phyloP scores from a whole-genome alignment of 2,113 vertebrate genomes.

The Thinocorus orbignyianus region DNA sequence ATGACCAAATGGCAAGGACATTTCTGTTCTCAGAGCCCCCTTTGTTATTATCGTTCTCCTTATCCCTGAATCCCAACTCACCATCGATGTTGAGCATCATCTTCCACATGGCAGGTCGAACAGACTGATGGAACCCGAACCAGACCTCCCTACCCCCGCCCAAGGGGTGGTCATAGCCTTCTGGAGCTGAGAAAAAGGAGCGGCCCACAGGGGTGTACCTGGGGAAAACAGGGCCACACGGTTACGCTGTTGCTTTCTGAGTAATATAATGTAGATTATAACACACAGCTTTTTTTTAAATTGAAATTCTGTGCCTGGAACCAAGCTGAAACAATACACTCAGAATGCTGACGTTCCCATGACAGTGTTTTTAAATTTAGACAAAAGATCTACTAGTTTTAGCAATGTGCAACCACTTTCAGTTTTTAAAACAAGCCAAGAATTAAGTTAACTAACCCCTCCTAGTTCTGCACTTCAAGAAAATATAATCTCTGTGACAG shows the following conservation, averaged over 20 bases:
- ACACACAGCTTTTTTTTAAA: neutral
- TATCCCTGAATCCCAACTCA: conserved; percentile 64
- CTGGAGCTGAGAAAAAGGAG: conserved; percentile 97
- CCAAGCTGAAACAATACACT: neutral
- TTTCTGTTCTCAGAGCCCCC: neutral
- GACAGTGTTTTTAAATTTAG: neutral
- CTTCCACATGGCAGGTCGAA: conserved; percentile 99
- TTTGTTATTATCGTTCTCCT: no score
- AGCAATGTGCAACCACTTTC: neutral
- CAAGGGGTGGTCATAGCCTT: conserved; percentile 97
- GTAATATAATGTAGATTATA: neutral
- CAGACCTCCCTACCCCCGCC: conserved; percentile 98
- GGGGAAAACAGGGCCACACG: neutral
- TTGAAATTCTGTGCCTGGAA: neutral
- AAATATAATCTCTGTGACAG: neutral
- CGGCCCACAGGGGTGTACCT: conserved; percentile 98
- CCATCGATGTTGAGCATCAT: conserved; percentile 99
- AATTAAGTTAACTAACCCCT: neutral
- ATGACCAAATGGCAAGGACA: neutral
- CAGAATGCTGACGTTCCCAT: neutral
- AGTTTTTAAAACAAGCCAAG: neutral
- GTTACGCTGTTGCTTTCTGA: neutral
- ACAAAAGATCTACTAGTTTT: neutral
- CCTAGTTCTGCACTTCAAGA: neutral
- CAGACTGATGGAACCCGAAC: conserved; percentile 99